Evolutionary conservation across 2,797 vertebrate species (phyloP), one percentile per base, ranked within the genome.

Genomic region (Adelosebastes latens): DNA sequence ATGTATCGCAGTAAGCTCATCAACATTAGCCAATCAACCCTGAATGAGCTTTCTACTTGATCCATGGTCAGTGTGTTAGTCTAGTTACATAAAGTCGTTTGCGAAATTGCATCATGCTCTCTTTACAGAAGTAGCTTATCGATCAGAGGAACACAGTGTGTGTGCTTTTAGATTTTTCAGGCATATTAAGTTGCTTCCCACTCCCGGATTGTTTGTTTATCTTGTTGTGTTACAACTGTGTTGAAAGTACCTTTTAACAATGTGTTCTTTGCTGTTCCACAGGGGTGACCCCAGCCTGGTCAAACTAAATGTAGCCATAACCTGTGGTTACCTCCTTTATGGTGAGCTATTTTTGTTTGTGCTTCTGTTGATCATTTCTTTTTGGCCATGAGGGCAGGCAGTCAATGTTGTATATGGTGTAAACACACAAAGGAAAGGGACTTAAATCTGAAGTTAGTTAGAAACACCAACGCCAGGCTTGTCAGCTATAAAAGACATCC

Each of bases 301-400:
- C 66, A 97, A 96, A 83, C 85, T 97, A 31, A 96, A 96, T 74
- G 95, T 96, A 77, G 96, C 96, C 89, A 96, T 97, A 87, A 96
- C 96, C 52, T 96, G 95, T 93, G 96, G 96, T 77, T 97, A 97
- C 93, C 93, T 97, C 71, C 87, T 96, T 20, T 96, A 96, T n/a
- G 96, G 96, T 97, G 93, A 95, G 95, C 11, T 24, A 0, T 11
- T 20, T 39, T n/a, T 75, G n/a, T 32, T 80, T 65, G 36, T 66
- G 11, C 14, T 29, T 12, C 22, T 59, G 22, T 68, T 56, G 7
- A 55, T 46, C 6, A 2, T 67, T 72, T 49, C 7, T 14, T 27
- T 22, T 6, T 1, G 24, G 12, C 12, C 6, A 31, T 55, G 25
- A 53, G 27, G 12, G 34, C 46, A n/a, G 55, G 49, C 36, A 9